Conservation (phyloP, 2,113 vertebrate species). For the Taurulus bubalis region DNA sequence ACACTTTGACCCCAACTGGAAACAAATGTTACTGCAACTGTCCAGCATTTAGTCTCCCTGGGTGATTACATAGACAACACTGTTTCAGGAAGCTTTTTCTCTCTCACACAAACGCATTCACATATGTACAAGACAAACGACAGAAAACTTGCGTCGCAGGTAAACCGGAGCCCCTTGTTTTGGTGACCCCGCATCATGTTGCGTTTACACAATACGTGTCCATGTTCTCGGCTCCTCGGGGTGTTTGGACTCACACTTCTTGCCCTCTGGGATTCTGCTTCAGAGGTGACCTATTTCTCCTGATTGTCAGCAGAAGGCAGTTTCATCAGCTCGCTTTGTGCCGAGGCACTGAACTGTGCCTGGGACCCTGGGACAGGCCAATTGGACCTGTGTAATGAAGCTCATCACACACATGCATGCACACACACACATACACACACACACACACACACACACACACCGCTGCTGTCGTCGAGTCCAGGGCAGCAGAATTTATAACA, state of each 20-base stretch:
- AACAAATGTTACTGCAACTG: not conserved
- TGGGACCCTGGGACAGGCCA: slow-evolving; percentile 67
- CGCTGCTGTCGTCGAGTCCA: slow-evolving; percentile 42
- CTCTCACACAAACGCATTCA: slow-evolving; percentile 32
- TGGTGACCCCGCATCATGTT: not conserved
- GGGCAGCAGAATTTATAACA: slow-evolving; percentile 73
- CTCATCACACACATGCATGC: slow-evolving; percentile 63
- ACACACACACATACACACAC: slow-evolving; percentile 33
- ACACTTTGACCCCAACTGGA: slow-evolving; percentile 6
- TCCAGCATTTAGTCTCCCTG: slow-evolving; percentile 16
- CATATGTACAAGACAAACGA: slow-evolving; percentile 45
- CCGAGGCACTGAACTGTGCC: slow-evolving; percentile 79
- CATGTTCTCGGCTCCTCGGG: slow-evolving; percentile 56
- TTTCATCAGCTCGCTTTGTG: slow-evolving; percentile 79
- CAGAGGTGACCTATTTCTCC: slow-evolving; percentile 83
- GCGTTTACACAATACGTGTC: slow-evolving; percentile 39
- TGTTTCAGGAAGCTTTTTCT: slow-evolving; percentile 36
- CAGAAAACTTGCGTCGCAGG: not conserved
- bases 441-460: slow-evolving; percentile 37
- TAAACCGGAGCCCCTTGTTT: slow-evolving; percentile 19
- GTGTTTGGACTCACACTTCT: slow-evolving; percentile 47
- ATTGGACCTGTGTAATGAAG: slow-evolving; percentile 79
- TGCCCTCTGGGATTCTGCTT: slow-evolving; percentile 71
- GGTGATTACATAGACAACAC: slow-evolving; percentile 45
- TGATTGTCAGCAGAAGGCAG: slow-evolving; percentile 79